Evolutionary conservation across 2,888 invertebrate genomes (phyloP).

Genomic region (Cheilosia variabilis): DNA sequence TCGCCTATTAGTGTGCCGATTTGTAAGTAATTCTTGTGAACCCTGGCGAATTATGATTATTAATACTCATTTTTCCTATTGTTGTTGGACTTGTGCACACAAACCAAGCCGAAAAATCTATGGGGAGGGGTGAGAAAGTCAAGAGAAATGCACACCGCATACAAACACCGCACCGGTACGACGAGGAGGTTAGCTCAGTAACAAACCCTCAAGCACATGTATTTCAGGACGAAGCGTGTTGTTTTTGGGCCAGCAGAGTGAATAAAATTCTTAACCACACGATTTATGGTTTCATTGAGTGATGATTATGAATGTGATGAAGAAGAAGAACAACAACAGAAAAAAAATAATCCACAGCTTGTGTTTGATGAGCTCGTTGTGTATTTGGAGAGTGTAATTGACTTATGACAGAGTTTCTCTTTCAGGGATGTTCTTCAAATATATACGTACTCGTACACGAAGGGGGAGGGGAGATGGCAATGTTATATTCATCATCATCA

Average conservation of each 20-base stretch:
- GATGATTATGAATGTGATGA: conserved; percentile 46
- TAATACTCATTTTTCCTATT: conserved; percentile 63
- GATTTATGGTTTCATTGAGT: conserved; percentile 68
- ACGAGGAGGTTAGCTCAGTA: conserved; percentile 4
- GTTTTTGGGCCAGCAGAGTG: conserved; percentile 35
- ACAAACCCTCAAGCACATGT: conserved; percentile 44
- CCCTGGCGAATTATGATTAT: conserved; percentile 72
- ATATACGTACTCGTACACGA: neutral
- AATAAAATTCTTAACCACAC: conserved; percentile 65
- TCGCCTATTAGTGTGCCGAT: conserved; percentile 64
- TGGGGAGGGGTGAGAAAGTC: conserved; percentile 71
- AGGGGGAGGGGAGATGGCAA: neutral
- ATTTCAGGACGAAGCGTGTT: conserved; percentile 26
- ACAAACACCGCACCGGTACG: conserved; percentile 11
- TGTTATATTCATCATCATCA: conserved; percentile 16
- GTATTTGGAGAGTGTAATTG: conserved; percentile 61
- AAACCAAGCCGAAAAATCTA: conserved; percentile 19
- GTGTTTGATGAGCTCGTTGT: conserved; percentile 43
- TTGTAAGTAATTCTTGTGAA: conserved; percentile 54
- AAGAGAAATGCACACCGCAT: conserved; percentile 66
- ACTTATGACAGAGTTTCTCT: conserved; percentile 58
- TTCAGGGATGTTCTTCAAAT: conserved; percentile 29
- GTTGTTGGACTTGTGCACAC: conserved; percentile 25
- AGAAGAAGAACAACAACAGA: neutral
- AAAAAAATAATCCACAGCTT: conserved; percentile 43